Conservation (phyloP, 2,113 vertebrate species). For the Brienomyrus brachyistius region DNA sequence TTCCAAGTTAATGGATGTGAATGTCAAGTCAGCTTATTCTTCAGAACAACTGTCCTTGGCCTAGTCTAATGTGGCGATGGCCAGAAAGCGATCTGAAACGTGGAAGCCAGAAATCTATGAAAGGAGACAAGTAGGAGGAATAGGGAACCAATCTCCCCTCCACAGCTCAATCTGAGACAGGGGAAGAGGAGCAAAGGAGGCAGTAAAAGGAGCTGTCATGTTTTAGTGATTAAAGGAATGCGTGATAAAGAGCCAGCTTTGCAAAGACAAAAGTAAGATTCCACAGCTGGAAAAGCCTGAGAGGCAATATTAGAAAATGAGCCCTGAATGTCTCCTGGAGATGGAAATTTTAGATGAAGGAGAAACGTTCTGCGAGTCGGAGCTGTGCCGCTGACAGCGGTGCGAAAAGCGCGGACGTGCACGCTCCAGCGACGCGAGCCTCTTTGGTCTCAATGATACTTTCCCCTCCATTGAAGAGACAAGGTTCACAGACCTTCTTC, state of each 20-base stretch:
- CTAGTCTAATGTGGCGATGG: not conserved
- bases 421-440: not conserved
- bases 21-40: slow-evolving; percentile 27
- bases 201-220: not conserved
- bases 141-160: not conserved
- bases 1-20: slow-evolving; percentile 29
- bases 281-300: not conserved
- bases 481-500: not conserved
- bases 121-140: not conserved
- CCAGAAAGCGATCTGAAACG: not conserved
- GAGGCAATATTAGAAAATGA: not conserved
- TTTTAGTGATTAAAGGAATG: not conserved
- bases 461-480: not conserved
- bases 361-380: not conserved
- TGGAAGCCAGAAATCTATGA: not conserved
- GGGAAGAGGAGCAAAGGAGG: not conserved
- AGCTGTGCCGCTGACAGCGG: not conserved
- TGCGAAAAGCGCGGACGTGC: not conserved
- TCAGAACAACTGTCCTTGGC: slow-evolving; percentile 20
- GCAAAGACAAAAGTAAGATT: not conserved
- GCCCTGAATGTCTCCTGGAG: not conserved
- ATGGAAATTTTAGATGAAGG: not conserved
- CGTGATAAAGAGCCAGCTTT: not conserved
- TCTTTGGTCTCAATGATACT: not conserved
- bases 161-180: not conserved